A percentile compares a stretch with the other conserved stretches of the same genome.
Conservation (phyloP, 2,888 invertebrate genomes). For the Alloplasta piceator region DNA sequence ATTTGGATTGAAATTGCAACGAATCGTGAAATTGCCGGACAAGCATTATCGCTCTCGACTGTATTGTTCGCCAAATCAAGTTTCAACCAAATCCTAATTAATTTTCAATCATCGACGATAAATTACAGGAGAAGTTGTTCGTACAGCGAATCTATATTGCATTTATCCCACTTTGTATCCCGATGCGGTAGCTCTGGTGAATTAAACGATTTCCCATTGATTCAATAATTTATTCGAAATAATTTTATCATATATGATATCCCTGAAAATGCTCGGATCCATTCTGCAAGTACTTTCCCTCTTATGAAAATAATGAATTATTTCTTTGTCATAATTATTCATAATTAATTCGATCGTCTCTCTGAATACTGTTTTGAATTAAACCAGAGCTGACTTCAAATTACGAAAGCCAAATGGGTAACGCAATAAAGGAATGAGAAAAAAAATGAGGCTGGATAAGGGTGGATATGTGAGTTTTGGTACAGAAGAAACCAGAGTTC, state of each 20-base stretch:
- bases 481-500: constrained; percentile 17
- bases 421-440: background rate
- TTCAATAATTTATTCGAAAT: too few species aligned
- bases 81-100: constrained; percentile 41
- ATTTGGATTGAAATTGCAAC: constrained; percentile 14
- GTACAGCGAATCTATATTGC: constrained; percentile 5
- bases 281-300: too few species aligned
- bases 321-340: too few species aligned
- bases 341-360: too few species aligned
- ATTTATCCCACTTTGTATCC: background rate
- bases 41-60: constrained; percentile 31
- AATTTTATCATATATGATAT: too few species aligned
- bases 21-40: constrained; percentile 43
- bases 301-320: too few species aligned
- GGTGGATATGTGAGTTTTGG: constrained; percentile 16
- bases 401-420: background rate
- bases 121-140: constrained; percentile 21
- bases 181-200: background rate
- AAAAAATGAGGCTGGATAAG: constrained; percentile 9
- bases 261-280: too few species aligned
- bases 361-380: background rate
- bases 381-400: background rate
- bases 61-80: constrained; percentile 19
- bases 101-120: constrained; percentile 53
- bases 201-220: background rate